Base-by-base conservation (phyloP, 2,797 vertebrate species). In the Antennarius maculatus region DNA sequence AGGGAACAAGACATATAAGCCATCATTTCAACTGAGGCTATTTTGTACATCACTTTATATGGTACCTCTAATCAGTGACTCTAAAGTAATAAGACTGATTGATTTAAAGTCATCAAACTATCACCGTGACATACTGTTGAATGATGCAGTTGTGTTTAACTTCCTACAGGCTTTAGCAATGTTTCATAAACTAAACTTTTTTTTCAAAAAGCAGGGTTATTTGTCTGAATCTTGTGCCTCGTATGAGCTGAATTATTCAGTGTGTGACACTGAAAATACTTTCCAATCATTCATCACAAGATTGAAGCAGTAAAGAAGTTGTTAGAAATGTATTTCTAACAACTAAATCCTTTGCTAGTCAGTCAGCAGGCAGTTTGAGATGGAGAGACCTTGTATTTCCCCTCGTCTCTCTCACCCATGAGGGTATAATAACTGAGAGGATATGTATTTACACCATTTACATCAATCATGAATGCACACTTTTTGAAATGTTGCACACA, bases 221-320 rank as follows among this genome's bases (percentile, higher is more conserved):
- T 31, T 47, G 18, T 65, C 54, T 18, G 16, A 17, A 61, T 52
- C 66, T 67, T 53, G 3, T 10, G 34, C 49, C 53, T 10, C 10
- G 14, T 23, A 34, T 23, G 5, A 51, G 34, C 52, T 58, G 39
- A 48, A 66, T 75, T 61, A 62, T 66, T 75, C 18, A 54, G 17
- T 46, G 31, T 37, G 39, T 62, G 41, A 43, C 52, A 45, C 39
- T 56, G 18, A 12, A 46, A 50, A 23, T 7, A 52, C 7, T 54
- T 6, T 45, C 18, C 18, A 48, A 45, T 48, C 27, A 71, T 67
- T 59, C 53, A 59, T 31, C 37, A 52, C 43, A 69, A 51, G 47
- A 34, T 63, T 46, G 66, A 43, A 8, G 42, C 27, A 60, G 48
- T 23, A 10, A 28, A 17, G 28, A 29, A 43, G 57, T 49, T 57